Base-by-base conservation (phyloP, 1,140 invertebrate genomes). In the Rhysida immarginata region DNA sequence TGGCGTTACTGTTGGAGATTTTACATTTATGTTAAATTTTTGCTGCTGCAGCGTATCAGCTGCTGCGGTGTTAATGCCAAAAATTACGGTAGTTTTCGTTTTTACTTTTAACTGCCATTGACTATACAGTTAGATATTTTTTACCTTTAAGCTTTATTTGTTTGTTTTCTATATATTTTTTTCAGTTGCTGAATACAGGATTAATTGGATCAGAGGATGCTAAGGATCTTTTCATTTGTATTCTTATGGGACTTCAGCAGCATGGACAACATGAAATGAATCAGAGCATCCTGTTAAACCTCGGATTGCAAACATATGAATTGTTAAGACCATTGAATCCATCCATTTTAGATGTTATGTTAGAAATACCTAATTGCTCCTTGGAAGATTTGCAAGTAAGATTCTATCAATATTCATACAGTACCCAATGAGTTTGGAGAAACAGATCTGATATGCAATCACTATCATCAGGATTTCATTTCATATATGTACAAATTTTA, bases 241-340 rank as follows among this genome's bases (percentile, higher is more conserved):
- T 69, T 5, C 56, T 71, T 26, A 55, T 56, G 29, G 66, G 65
- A 20, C 53, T 71, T 16, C 65, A 69, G 35, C 50, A 63, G 24
- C 63, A 68, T 44, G 88, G 87, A 0, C 85, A 91, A 66, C 87
- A 92, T 66, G 87, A 92, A 60, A 78, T 81, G 1, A 87, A 86
- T 70, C 82, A 85, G 66, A 81, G 68, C 13, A 61, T 63, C 13
- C 61, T 69, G 2, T 72, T 85, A 1, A 78, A 77, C 23, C 71
- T 86, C 16, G 82, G 82, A 3, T 76, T 82, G 18, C 82, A 87
- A 69, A 77, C 85, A 2, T 92, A 92, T 66, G 87, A 90, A 67
- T 75, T 81, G 46, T 69, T 91, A 26, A 76, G 87, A 61, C 84
- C 85, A 2, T 75, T 76, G 45, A 86, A 84, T 64, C 80, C 83